Evolutionary conservation across 2,888 invertebrate genomes (phyloP).

Genomic region (Diaphora mendica): DNA sequence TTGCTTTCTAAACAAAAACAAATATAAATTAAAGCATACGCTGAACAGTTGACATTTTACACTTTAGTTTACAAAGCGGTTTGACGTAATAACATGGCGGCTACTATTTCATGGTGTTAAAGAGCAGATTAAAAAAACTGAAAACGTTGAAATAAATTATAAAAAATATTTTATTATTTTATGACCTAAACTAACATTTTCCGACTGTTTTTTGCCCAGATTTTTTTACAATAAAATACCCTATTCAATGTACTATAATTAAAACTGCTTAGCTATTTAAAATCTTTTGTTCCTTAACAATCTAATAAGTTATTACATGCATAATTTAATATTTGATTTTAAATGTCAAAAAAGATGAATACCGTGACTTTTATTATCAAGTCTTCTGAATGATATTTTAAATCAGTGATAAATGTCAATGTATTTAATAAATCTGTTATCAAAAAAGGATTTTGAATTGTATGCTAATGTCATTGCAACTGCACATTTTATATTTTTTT

Average conservation of each 20-base stretch:
- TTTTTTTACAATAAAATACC: no score
- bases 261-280: not conserved
- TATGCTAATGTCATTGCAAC: not conserved
- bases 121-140: no score
- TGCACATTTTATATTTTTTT: not conserved
- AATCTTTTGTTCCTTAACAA: not conserved
- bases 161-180: no score
- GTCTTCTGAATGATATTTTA: not conserved
- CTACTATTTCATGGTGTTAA: no score
- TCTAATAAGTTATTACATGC: not conserved
- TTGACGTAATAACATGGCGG: no score
- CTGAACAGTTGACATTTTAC: no score
- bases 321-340: not conserved
- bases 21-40: no score
- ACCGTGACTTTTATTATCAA: not conserved
- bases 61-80: no score
- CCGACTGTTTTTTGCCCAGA: no score
- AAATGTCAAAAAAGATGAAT: not conserved
- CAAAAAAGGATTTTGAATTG: not conserved
- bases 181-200: no score
- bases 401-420: not conserved
- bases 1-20: no score
- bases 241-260: not conserved
- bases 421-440: not conserved
- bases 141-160: no score